Evolutionary conservation across 2,888 invertebrate genomes (phyloP).

Genomic region (Argynnis bischoffii): DNA sequence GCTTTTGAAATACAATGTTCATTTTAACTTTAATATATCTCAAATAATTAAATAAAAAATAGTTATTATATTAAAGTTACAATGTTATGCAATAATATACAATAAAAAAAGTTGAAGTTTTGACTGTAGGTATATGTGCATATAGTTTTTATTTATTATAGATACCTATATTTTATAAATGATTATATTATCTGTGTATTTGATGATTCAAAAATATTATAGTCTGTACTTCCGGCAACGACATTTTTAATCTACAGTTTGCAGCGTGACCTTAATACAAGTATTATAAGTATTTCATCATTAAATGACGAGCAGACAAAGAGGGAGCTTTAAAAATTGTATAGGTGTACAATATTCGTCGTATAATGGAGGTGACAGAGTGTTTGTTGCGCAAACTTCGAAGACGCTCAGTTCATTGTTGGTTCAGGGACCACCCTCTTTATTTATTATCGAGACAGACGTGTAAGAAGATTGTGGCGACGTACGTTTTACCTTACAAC

Average conservation of each 20-base stretch:
- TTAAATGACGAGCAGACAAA: slow-evolving; percentile 21
- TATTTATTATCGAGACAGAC: slow-evolving; percentile 38
- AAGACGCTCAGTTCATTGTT: slow-evolving; percentile 40
- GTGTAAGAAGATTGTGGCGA: slow-evolving; percentile 3
- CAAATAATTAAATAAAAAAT: too few species aligned
- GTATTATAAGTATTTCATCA: slow-evolving; percentile 17
- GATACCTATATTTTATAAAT: not conserved
- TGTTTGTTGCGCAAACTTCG: slow-evolving; percentile 41
- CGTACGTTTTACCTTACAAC: not conserved
- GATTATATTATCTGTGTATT: not conserved
- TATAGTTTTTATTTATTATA: too few species aligned
- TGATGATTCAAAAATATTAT: slow-evolving; percentile 6
- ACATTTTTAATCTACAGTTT: not conserved
- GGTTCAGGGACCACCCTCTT: slow-evolving; percentile 41
- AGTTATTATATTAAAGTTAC: too few species aligned
- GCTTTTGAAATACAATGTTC: not conserved
- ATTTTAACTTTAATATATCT: too few species aligned
- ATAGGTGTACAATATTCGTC: slow-evolving; percentile 18
- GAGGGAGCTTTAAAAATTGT: slow-evolving; percentile 12
- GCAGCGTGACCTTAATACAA: slow-evolving; percentile 14
- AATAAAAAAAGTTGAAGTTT: too few species aligned
- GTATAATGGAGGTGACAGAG: slow-evolving; percentile 38
- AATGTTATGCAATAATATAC: too few species aligned
- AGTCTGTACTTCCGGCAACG: slow-evolving; percentile 10
- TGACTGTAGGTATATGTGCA: too few species aligned